A percentile compares a stretch with the other conserved stretches of the same genome.
These are phyloP conservation scores for Psittacula echo DNA, from an alignment of 2,797 vertebrate species.

Conservation along the genomic window DNA sequence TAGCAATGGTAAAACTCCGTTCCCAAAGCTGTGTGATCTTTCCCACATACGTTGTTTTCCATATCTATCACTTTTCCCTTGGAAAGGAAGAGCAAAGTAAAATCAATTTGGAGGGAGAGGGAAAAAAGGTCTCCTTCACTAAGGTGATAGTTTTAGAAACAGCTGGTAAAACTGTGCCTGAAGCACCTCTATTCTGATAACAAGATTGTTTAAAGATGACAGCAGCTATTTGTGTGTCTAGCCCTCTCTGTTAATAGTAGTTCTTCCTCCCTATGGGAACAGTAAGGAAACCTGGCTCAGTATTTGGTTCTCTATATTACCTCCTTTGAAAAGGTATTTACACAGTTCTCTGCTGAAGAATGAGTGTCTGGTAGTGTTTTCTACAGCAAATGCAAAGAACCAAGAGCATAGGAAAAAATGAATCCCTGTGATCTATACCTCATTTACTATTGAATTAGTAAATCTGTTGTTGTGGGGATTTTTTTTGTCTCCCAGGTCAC, in stretches of 20 bases:
- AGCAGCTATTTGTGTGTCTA: slow-evolving; percentile 26
- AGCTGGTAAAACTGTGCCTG: slow-evolving; percentile 75
- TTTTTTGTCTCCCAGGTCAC: background rate
- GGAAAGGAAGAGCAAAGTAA: slow-evolving; percentile 26
- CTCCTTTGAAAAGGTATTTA: background rate
- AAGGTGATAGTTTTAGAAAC: slow-evolving; percentile 70
- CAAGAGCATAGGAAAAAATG: background rate
- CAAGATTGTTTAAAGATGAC: slow-evolving; percentile 70
- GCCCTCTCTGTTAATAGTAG: background rate
- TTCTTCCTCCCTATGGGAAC: background rate
- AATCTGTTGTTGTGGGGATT: background rate
- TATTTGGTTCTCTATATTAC: background rate
- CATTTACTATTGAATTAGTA: background rate
- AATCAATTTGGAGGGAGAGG: slow-evolving; percentile 34
- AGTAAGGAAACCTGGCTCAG: background rate
- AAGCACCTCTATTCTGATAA: slow-evolving; percentile 66
- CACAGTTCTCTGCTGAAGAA: background rate
- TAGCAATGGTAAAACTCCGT: slow-evolving; percentile 2
- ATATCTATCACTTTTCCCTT: slow-evolving; percentile 36
- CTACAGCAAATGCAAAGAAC: background rate
- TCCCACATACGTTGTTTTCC: slow-evolving; percentile 63
- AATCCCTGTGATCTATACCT: background rate
- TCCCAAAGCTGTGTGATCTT: slow-evolving; percentile 65
- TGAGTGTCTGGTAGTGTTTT: background rate
- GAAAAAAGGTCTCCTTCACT: background rate